phyloP scores from a whole-genome alignment of 2,113 vertebrate genomes.

The Malurus cyaneus region DNA sequence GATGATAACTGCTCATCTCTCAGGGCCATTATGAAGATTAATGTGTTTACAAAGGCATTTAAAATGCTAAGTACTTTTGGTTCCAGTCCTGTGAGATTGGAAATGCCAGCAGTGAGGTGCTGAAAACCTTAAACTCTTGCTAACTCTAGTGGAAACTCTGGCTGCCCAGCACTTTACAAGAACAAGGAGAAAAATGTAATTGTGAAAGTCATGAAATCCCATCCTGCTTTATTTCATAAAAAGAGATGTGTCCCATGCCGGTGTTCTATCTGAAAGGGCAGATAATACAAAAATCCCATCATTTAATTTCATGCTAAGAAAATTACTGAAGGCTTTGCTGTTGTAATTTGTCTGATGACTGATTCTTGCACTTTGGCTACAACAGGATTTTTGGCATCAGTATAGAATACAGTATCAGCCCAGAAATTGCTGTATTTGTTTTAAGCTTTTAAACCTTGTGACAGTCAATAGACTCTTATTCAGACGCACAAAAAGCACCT shows the following conservation, averaged over 20 bases:
- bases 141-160: slow-evolving; percentile 38
- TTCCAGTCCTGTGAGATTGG: slow-evolving; percentile 44
- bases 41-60: slow-evolving; percentile 63
- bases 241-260: neutral
- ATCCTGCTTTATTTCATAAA: neutral
- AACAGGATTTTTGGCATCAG: neutral
- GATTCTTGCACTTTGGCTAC: neutral
- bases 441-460: neutral
- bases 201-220: neutral
- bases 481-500: neutral
- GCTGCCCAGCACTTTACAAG: slow-evolving; percentile 6
- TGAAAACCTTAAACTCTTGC: slow-evolving; percentile 36
- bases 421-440: neutral
- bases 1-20: slow-evolving; percentile 60
- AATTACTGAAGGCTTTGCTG: neutral
- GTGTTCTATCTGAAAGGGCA: neutral
- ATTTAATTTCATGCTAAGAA: neutral
- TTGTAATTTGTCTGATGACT: neutral
- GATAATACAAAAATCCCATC: neutral
- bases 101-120: slow-evolving; percentile 34
- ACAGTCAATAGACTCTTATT: neutral
- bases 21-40: slow-evolving; percentile 56
- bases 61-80: slow-evolving; percentile 52
- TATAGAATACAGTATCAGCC: neutral
- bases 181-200: neutral